Evolutionary conservation across 2,113 vertebrate species (phyloP), one percentile per base, ranked within the genome.

Genomic region (Strix uralensis): DNA sequence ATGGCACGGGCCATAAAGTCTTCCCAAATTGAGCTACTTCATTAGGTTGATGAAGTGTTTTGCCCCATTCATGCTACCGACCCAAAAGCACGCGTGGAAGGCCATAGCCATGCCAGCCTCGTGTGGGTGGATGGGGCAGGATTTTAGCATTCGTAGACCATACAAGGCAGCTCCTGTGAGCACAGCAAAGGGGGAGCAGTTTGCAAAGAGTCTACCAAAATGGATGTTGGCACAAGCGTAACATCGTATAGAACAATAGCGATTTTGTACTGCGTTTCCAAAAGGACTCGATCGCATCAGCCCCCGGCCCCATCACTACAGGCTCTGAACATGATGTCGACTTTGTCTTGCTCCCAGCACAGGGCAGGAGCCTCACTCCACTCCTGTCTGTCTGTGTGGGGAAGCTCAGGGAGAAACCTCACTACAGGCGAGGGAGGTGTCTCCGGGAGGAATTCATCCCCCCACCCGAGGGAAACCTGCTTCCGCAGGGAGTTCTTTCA

Each of bases 141-240:
- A 38, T 36, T 94, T 72, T 34, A 65, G 54, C 58, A 38, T 79
- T 80, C 11, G 1, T 13, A 70, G 46, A 26, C 92, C 75, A 11
- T 66, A 95, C 77, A 93, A 86, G 92, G 96, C 93, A 95, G 75
- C 80, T 88, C 67, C 67, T 92, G 89, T 44, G 72, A 69, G 66
- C 58, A 6, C 15, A 42, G 85, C 36, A 6, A 52, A 62, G 67
- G 38, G 84, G 77, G 62, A 89, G 54, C 54, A 55, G 49, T 36
- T 58, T 90, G 71, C 75, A 70, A 54, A 66, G 67, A 49, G 27
- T 15, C 79, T 93, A 58, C 88, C 93, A 44, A 93, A 93, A 88
- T 87, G 95, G 88, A 59, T 90, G 47, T 86, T 96, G 93, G 89
- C 83, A 94, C 71, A n/a, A 88, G 59, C 0, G 0, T 49, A 40